phyloP scores from a whole-genome alignment of 1,140 invertebrate genomes.

The Sminthurinus signatus region DNA sequence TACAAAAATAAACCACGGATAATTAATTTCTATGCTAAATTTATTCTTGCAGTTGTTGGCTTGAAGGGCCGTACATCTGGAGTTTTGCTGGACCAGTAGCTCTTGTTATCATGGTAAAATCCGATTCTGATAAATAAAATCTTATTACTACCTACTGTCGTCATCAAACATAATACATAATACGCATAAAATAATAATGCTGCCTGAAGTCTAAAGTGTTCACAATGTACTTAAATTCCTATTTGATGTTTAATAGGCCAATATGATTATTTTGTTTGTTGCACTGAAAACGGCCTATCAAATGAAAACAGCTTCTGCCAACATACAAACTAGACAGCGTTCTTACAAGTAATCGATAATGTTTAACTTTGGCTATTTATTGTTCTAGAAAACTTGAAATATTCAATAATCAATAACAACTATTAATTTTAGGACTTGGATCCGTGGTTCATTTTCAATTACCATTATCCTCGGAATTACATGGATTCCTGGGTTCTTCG shows the following conservation, averaged over 20 bases:
- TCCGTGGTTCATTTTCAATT: conserved; percentile 35
- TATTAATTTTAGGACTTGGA: conserved; percentile 25
- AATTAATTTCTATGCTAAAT: neutral
- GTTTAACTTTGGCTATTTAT: neutral
- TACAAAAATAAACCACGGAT: no score
- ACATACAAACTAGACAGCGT: conserved; percentile 1
- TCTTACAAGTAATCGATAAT: conserved; percentile 20
- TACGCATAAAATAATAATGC: no score
- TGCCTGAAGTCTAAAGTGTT: no score
- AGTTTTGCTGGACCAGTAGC: conserved; percentile 35
- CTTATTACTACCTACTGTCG: no score
- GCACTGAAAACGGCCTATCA: conserved; percentile 37
- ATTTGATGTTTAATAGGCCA: conserved; percentile 27
- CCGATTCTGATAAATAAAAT: no score
- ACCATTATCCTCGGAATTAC: conserved; percentile 34
- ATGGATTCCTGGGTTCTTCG: conserved; percentile 17
- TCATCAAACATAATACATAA: no score
- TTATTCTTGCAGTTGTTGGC: conserved; percentile 37
- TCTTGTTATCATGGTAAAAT: conserved; percentile 30
- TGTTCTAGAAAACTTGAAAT: neutral
- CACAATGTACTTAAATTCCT: no score
- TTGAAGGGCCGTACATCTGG: conserved; percentile 36
- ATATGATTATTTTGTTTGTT: conserved; percentile 32
- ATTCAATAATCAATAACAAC: neutral
- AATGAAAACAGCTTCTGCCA: conserved; percentile 12